Evolutionary conservation across 2,888 invertebrate species (phyloP), one percentile per base, ranked within the genome.

Genomic region (Andrena camellia): DNA sequence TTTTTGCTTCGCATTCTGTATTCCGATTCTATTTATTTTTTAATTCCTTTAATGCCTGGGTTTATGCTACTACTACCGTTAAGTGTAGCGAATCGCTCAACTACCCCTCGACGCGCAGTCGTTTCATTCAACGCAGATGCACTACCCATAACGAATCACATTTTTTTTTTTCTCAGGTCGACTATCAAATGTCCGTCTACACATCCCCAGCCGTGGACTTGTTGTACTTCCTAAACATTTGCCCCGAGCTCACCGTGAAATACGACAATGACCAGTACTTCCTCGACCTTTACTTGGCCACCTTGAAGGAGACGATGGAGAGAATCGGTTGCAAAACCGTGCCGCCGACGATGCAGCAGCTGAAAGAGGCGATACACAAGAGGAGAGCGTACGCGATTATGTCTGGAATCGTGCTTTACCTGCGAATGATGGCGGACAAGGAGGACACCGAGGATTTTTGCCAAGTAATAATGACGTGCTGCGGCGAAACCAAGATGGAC

Each of bases 161-260:
- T 4, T n/a, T 13, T 8, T 57, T 4, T n/a, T 13, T 8, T 57
- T 66, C 76, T 64, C 33, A 91, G 91, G 66, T 92, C n/a, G 92
- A 92, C 64, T 91, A 80, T 75, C 91, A 91, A 84, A 78, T 90
- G 84, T 57, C 83, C 10, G 81, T 86, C 10, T 91, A 90, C 63
- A 83, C 88, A 2, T 90, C 91, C 3, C 91, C 92, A 0, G 90
- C 79, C 2, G 86, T 91, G 31, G 92, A 92, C 52, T 57, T 92
- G 10, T 13, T 87, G 1, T 88, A 92, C 42, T 90, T 90, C 17
- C 72, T 91, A 26, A 85, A 83, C 33, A 87, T 70, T 13, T 88
- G 90, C 66, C 90, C 90, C 0, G 86, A 87, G n/a, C 26, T 79
- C 0, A 62, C 79, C 13, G 20, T 91, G 5, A 88, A 84, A n/a